Evolutionary conservation across 2,888 invertebrate genomes (phyloP), one percentile per base, ranked within the genome.

Genomic region (Drosophila subsilvestris): DNA sequence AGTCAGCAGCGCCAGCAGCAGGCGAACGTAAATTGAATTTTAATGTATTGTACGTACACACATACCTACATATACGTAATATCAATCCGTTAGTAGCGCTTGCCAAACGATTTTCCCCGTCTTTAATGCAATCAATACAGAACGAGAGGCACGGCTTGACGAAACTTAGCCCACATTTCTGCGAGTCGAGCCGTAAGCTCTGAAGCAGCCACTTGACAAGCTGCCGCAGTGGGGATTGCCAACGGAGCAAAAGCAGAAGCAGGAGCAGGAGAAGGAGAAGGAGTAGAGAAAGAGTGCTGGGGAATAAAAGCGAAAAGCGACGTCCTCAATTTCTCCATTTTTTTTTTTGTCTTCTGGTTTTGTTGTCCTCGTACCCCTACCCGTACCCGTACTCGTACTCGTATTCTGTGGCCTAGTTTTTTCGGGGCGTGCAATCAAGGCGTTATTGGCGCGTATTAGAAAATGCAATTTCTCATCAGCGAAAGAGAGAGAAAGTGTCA

Each of bases 1-100:
- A 78, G 59, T 10, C 49, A 18, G 43, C 49, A 27, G 60, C 49
- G 22, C 43, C 49, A 45, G 22, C 22, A 47, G 22, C 22, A 63
- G 44, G 43, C 59, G 65, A 61, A 78, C 80, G 74, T 69, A 80
- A 85, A 82, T 82, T 85, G 83, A 82, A 83, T 82, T 85, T 75
- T 76, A 85, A 85, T 85, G 76, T 74, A 37, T 37, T 37, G 37
- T 37, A 6, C 37, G 2, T 14, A 37, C 14, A 57, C 63, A 32
- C n/a, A n/a, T n/a, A n/a, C n/a, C n/a, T 37, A 60, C 65, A 65
- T 78, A 76, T 74, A 68, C 71, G 67, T 67, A 73, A 75, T 75
- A 55, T 68, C 57, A 1, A 37, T 50, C 20, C 48, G 55, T 2
- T 7, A 7, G 14, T 1, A n/a, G n/a, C 14, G 37, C 14, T 37